Conservation (phyloP, 2,797 vertebrate genomes). For the Anas flavirostris region DNA sequence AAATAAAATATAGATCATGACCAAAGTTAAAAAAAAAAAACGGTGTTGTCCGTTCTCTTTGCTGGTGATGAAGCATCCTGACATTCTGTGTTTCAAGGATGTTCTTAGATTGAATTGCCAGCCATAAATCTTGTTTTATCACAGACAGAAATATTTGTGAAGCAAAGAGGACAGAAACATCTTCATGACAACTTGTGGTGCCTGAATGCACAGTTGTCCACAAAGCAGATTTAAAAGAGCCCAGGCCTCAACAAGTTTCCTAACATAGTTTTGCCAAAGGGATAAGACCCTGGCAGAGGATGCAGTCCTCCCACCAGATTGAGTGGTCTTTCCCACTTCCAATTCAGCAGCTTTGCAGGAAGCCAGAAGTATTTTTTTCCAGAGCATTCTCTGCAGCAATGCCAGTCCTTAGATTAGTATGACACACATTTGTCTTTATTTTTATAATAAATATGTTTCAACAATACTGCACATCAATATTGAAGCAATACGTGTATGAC, state of each 20-base stretch:
- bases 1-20: background rate
- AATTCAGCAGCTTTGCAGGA: background rate
- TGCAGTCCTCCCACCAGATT: background rate
- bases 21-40: background rate
- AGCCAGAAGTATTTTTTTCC: background rate
- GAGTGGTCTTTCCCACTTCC: background rate
- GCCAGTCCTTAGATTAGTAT: background rate
- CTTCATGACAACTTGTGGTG: background rate
- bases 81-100: background rate
- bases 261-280: background rate
- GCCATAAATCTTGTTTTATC: background rate
- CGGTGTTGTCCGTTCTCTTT: background rate
- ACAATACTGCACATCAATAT: background rate
- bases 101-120: fast-evolving
- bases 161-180: background rate
- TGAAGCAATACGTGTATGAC: too few relatives aligned
- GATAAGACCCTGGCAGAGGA: background rate
- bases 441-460: background rate
- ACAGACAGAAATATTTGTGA: background rate
- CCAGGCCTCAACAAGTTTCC: background rate
- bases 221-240: background rate
- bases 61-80: background rate
- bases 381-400: background rate
- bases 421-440: fast-evolving
- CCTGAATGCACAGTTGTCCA: background rate